A percentile compares a stretch with the other conserved stretches of the same genome.
These are phyloP conservation scores for Anastatus disparis DNA, from an alignment of 1,140 invertebrate species.

Conservation along the genomic window DNA sequence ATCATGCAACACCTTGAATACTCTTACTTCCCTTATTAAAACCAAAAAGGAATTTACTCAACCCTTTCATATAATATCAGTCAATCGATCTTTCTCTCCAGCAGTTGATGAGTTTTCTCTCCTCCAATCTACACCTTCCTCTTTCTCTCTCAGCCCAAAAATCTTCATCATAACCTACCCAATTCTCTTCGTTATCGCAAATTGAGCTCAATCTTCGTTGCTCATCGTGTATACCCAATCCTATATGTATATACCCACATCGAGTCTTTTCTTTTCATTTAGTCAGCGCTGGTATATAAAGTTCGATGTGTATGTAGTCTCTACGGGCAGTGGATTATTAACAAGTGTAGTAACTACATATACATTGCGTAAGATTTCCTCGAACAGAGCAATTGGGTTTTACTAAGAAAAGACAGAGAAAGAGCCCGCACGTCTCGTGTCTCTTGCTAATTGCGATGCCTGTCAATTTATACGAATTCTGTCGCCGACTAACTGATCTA, in stretches of 20 bases:
- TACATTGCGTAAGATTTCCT: conserved; percentile 24
- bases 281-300: too few relatives aligned
- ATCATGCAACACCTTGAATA: too few relatives aligned
- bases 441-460: conserved; percentile 16
- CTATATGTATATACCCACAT: not conserved
- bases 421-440: conserved; percentile 6
- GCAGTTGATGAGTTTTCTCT: conserved; percentile 20
- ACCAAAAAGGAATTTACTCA: not conserved
- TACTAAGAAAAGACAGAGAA: too few relatives aligned
- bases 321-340: too few relatives aligned
- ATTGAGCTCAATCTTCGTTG: conserved; percentile 33
- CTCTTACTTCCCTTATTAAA: not conserved
- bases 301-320: too few relatives aligned
- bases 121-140: not conserved
- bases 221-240: not conserved
- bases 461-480: conserved; percentile 29
- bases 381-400: conserved; percentile 25
- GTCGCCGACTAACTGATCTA: not conserved
- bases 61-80: conserved; percentile 6
- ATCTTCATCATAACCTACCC: conserved; percentile 16
- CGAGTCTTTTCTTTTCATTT: too few relatives aligned
- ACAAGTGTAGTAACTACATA: too few relatives aligned
- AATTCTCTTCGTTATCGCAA: conserved; percentile 37
- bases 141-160: too few relatives aligned
- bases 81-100: conserved; percentile 21